These are phyloP conservation scores for Siphamia tubifer DNA, from an alignment of 2,113 vertebrate species.

Conservation along the genomic window DNA sequence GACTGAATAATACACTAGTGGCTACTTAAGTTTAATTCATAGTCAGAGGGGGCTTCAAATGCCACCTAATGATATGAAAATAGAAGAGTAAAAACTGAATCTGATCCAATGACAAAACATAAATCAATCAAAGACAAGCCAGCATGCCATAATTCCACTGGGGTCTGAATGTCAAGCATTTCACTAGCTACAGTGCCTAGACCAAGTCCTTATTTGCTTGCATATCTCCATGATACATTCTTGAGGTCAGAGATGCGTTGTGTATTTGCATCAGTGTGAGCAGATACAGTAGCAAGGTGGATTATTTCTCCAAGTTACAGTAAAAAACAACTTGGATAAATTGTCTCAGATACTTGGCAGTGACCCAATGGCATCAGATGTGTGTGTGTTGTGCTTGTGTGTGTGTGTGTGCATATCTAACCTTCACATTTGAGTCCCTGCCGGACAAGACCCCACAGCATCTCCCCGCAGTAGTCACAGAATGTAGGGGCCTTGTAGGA, in stretches of 20 bases:
- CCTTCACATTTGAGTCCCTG: constrained; percentile 99
- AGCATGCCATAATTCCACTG: background rate
- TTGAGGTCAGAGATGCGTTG: constrained; percentile 3
- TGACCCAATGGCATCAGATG: background rate
- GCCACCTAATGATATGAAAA: too few relatives aligned
- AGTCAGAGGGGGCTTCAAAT: background rate
- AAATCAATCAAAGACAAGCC: background rate
- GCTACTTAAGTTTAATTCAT: background rate
- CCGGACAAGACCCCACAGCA: constrained; percentile 98
- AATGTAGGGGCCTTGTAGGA: constrained; percentile 99
- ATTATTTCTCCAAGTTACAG: constrained; percentile 1
- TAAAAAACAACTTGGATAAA: background rate
- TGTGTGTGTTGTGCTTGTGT: background rate
- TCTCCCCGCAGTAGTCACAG: constrained; percentile 99
- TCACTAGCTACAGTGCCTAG: background rate
- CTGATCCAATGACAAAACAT: constrained; percentile 15
- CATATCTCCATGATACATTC: constrained; percentile 7
- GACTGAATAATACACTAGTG: background rate
- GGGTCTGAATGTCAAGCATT: constrained; percentile 38
- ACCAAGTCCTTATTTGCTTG: constrained; percentile 5
- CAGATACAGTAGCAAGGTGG: background rate
- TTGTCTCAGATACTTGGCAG: background rate
- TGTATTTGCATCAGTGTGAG: background rate
- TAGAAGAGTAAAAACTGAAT: too few relatives aligned
- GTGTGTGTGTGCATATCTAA: constrained; percentile 54